Percentiles rank a stretch among this genome's conserved stretches.
Conservation (phyloP, 2,888 invertebrate species). For the Polydrusus pterygomalis region DNA sequence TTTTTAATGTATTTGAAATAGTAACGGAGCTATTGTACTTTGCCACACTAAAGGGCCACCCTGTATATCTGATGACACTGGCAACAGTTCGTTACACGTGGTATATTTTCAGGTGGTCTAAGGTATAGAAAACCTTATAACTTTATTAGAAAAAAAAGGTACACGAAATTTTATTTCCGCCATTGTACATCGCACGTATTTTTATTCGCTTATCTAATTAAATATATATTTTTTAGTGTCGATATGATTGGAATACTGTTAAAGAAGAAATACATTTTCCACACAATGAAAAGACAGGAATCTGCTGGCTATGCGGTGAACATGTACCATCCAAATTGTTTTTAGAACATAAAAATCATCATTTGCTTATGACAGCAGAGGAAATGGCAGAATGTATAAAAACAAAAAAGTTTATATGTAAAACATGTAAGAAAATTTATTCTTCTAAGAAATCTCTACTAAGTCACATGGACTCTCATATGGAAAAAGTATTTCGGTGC, state of each 20-base stretch:
- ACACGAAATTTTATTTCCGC: too few relatives aligned
- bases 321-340: not conserved
- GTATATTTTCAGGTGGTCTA: too few relatives aligned
- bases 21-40: too few relatives aligned
- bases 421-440: not conserved
- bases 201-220: too few relatives aligned
- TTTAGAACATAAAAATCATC: not conserved
- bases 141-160: too few relatives aligned
- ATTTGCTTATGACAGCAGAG: not conserved
- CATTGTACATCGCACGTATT: too few relatives aligned
- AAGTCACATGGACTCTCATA: not conserved
- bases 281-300: not conserved
- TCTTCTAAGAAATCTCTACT: not conserved
- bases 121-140: too few relatives aligned
- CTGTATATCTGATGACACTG: too few relatives aligned
- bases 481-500: conserved; percentile 4
- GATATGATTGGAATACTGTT: not conserved
- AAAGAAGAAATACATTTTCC: not conserved
- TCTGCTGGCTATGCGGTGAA: conserved; percentile 6
- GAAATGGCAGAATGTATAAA: not conserved
- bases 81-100: too few relatives aligned
- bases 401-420: not conserved
- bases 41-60: too few relatives aligned
- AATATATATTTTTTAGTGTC: conserved; percentile 7
- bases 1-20: too few relatives aligned